Evolutionary conservation across 1,140 invertebrate genomes (phyloP).

Genomic region (Popillia japonica): DNA sequence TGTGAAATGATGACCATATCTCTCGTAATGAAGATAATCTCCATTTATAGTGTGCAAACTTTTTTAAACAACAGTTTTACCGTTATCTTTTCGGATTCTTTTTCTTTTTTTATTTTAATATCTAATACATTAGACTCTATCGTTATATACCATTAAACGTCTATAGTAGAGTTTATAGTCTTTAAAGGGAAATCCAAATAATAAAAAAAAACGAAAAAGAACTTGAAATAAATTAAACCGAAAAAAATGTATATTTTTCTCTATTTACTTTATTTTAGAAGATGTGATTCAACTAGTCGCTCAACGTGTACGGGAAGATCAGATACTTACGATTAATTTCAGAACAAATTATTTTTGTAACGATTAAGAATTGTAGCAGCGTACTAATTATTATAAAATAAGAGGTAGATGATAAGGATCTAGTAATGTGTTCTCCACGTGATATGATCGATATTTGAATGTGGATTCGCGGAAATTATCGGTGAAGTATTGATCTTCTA

Average conservation of each 20-base stretch:
- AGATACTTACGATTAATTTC: neutral
- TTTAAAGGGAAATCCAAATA: neutral
- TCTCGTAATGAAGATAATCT: neutral
- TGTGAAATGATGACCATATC: slow-evolving; percentile 29
- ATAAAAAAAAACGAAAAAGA: neutral
- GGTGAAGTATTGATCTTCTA: neutral
- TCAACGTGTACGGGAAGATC: slow-evolving; percentile 26
- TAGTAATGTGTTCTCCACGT: too few relatives aligned
- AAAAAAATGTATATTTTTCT: neutral
- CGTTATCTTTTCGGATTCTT: neutral
- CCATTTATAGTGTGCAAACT: neutral
- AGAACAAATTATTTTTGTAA: slow-evolving; percentile 48
- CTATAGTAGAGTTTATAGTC: neutral
- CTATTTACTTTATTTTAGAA: slow-evolving; percentile 49
- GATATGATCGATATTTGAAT: too few relatives aligned
- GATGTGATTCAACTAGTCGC: slow-evolving; percentile 58
- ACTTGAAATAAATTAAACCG: neutral
- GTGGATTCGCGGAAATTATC: neutral
- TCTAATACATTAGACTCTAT: neutral
- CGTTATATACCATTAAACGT: neutral
- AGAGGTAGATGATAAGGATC: neutral
- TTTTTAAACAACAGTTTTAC: neutral
- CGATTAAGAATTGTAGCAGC: neutral
- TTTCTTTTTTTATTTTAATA: neutral
- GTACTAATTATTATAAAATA: neutral